phyloP scores from a whole-genome alignment of 1,140 invertebrate genomes.

The Rhizoglyphus robini region DNA sequence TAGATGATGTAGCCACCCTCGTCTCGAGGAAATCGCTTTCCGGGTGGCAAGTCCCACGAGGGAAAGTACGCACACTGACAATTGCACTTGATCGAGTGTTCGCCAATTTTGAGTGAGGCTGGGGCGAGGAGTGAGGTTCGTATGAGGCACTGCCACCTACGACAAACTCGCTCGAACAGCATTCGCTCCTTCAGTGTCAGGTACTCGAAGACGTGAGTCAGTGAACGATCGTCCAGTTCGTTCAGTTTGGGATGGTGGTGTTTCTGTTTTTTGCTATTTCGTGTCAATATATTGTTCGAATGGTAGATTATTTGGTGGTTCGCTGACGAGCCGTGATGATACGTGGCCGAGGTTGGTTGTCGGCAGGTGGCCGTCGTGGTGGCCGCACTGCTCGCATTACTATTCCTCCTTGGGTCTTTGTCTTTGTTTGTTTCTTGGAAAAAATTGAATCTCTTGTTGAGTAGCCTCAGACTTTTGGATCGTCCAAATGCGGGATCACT shows the following conservation, averaged over 20 bases:
- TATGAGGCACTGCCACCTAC: constrained; percentile 9
- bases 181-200: background rate
- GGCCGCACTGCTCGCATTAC: too few relatives aligned
- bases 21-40: background rate
- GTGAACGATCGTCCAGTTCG: constrained; percentile 4
- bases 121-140: background rate
- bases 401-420: background rate
- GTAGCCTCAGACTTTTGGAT: background rate
- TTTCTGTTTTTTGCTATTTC: background rate
- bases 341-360: constrained; percentile 15
- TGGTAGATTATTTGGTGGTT: constrained; percentile 16
- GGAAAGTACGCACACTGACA: background rate
- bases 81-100: constrained; percentile 19
- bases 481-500: background rate
- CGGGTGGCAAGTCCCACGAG: constrained; percentile 9
- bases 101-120: constrained; percentile 18
- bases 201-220: background rate
- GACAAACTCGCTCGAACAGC: constrained; percentile 5
- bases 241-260: constrained; percentile 1
- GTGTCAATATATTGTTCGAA: constrained; percentile 4
- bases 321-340: constrained; percentile 17
- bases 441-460: constrained; percentile 12
- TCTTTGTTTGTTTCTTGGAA: background rate
- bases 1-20: constrained; percentile 14
- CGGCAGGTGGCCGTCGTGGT: constrained; percentile 5